A percentile compares a stretch with the other conserved stretches of the same genome.
Evolutionary conservation across 1,140 invertebrate species (phyloP).

Genomic region (Ceratosolen solmsi): DNA sequence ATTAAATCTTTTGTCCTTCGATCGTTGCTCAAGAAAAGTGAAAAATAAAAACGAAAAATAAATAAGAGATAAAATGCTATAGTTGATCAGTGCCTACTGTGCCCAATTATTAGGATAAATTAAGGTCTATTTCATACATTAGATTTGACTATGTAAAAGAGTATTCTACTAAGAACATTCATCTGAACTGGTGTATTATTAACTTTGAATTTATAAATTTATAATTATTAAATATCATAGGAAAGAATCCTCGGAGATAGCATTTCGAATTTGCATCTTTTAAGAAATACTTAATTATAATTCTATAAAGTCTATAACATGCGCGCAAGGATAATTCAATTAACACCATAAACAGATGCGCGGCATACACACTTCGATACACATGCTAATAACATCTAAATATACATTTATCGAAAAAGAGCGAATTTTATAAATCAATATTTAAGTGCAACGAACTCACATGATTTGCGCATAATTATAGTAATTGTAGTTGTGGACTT

Average conservation of each 20-base stretch:
- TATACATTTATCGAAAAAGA: neutral
- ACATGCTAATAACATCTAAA: neutral
- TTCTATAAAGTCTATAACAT: neutral
- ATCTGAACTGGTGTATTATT: no score
- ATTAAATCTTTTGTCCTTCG: neutral
- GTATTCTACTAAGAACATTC: neutral
- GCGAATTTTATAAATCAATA: conserved; percentile 44
- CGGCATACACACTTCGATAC: neutral
- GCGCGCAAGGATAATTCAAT: neutral
- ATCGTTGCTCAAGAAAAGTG: no score
- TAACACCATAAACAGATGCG: neutral
- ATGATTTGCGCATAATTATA: conserved; percentile 24
- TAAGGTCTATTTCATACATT: conserved; percentile 33
- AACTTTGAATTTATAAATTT: neutral
- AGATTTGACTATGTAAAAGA: neutral
- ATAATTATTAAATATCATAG: neutral
- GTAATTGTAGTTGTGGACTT: neutral
- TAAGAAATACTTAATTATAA: conserved; percentile 12
- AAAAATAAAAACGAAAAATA: neutral
- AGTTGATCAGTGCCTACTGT: conserved; percentile 48
- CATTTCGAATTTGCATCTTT: neutral
- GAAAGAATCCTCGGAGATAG: no score
- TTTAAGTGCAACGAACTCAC: conserved; percentile 5
- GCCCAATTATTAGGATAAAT: conserved; percentile 38
- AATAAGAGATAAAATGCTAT: conserved; percentile 11